Conservation (phyloP, 23 tunicate species). For the Oikopleura dioica region DNA sequence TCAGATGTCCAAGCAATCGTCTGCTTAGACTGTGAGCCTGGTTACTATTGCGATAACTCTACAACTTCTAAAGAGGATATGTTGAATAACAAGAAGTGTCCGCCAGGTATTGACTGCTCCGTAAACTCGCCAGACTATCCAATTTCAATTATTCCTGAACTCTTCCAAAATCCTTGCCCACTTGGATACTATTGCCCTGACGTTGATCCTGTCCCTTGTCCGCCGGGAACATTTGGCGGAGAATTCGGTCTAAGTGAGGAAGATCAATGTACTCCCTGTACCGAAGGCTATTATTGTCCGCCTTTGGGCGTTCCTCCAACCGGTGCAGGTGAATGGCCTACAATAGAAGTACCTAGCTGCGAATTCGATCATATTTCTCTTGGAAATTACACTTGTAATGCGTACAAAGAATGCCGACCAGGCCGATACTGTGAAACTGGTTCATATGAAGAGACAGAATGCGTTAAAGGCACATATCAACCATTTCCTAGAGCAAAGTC, state of each 20-base stretch:
- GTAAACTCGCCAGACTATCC: not conserved
- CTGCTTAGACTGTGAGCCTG: too few species aligned
- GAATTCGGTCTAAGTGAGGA: not conserved
- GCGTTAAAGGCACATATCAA: conserved; percentile 71
- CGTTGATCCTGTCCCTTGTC: conserved; percentile 17
- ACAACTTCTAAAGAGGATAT: not conserved
- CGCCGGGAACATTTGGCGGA: not conserved
- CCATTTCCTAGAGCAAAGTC: conserved; percentile 13
- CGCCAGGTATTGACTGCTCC: not conserved
- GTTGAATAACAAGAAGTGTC: not conserved
- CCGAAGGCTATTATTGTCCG: not conserved
- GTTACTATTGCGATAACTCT: not conserved
- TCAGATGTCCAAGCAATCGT: conserved; percentile 47
- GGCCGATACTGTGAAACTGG: conserved; percentile 39
- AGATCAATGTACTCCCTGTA: not conserved
- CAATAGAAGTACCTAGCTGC: not conserved
- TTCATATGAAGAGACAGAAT: conserved; percentile 15
- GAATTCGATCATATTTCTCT: not conserved
- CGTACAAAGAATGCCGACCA: conserved; percentile 9
- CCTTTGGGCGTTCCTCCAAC: not conserved
- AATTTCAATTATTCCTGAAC: conserved; percentile 31
- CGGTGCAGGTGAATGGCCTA: too few species aligned
- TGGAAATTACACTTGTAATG: not conserved
- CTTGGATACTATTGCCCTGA: conserved; percentile 71
- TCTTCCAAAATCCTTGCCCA: conserved; percentile 36